phyloP scores from a whole-genome alignment of 1,140 invertebrate species.

The Drosophila novamexicana region DNA sequence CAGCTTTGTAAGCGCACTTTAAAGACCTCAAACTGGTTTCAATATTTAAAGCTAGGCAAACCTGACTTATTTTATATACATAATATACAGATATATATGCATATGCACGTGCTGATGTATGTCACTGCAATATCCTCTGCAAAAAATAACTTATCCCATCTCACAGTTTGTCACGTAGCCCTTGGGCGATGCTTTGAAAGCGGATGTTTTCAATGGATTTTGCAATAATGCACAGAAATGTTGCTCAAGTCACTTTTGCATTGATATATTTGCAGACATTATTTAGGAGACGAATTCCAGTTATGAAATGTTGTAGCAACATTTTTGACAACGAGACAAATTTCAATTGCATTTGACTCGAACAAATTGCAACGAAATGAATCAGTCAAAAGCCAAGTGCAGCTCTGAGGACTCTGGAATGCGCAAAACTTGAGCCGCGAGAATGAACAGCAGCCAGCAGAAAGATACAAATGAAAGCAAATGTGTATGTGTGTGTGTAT shows the following conservation, averaged over 20 bases:
- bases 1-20: too few species aligned
- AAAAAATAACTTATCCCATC: constrained; percentile 18
- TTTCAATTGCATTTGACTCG: constrained; percentile 23
- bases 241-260: neutral
- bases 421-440: constrained; percentile 3
- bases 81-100: neutral
- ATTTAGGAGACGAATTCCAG: constrained; percentile 16
- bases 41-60: neutral
- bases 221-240: neutral
- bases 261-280: constrained; percentile 4
- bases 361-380: constrained; percentile 39
- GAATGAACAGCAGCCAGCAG: constrained; percentile 15
- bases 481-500: neutral
- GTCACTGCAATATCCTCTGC: neutral
- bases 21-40: too few species aligned
- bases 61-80: neutral
- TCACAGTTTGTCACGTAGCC: constrained; percentile 25
- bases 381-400: constrained; percentile 22
- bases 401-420: constrained; percentile 1
- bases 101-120: neutral
- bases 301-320: constrained; percentile 8
- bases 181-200: neutral
- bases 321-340: constrained; percentile 31
- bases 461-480: constrained; percentile 37
- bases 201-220: neutral